Conservation (phyloP, 2,888 invertebrate genomes). For the Athrips mouffetella region DNA sequence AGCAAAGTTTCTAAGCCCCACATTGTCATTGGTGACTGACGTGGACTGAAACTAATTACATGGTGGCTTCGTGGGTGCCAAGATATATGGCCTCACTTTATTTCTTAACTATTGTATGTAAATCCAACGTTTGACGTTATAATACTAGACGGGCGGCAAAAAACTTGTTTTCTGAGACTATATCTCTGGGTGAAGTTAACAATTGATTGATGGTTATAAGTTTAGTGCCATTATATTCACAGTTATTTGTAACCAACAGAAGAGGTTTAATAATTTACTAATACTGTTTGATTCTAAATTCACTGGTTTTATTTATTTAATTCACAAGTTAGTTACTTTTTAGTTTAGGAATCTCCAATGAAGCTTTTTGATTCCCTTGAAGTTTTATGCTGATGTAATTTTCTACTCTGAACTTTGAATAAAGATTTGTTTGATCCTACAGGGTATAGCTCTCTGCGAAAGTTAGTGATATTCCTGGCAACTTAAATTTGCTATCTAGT, state of each 20-base stretch:
- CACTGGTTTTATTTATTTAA: background rate
- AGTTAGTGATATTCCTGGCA: no score
- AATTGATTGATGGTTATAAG: conserved; percentile 2
- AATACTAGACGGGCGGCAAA: conserved; percentile 11
- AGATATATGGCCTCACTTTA: conserved; percentile 15
- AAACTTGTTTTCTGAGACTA: conserved; percentile 13
- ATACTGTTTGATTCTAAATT: background rate
- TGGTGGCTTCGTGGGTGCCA: conserved; percentile 15
- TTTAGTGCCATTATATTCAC: background rate
- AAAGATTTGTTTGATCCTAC: no score
- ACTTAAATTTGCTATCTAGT: no score
- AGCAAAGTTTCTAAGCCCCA: background rate
- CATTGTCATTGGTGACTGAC: background rate
- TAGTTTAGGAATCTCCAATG: no score
- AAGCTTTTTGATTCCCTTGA: no score
- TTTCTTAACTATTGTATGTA: conserved; percentile 22
- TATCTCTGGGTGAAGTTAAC: conserved; percentile 1
- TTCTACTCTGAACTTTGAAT: no score
- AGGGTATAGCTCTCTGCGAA: no score
- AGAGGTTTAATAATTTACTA: no score
- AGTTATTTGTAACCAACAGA: conserved; percentile 6
- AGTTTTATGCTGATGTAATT: no score
- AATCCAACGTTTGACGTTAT: conserved; percentile 16
- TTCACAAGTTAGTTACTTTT: no score
- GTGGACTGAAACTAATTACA: conserved; percentile 6